Conservation (phyloP, 2,113 vertebrate genomes). For the Circaetus cinerascens region DNA sequence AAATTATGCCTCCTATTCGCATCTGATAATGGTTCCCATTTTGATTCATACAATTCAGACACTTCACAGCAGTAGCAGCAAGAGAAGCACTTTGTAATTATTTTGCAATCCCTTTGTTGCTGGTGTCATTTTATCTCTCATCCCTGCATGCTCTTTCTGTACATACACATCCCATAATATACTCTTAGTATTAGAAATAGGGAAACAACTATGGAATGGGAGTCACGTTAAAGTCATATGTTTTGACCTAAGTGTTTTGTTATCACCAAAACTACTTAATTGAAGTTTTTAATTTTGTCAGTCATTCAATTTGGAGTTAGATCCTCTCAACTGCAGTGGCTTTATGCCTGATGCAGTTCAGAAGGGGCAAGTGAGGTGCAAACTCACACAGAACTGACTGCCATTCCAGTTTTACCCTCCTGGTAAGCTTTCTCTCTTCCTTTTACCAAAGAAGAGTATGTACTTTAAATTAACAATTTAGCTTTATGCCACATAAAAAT, state of each 20-base stretch:
- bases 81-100: constrained; percentile 32
- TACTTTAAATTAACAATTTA: not conserved
- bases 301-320: not conserved
- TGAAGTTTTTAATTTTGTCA: not conserved
- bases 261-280: not conserved
- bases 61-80: not conserved
- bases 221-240: not conserved
- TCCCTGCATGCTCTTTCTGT: not conserved
- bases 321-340: not conserved
- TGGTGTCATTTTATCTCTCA: not conserved
- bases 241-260: not conserved
- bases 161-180: not conserved
- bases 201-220: not conserved
- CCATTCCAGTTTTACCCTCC: not conserved
- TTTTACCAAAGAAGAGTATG: not conserved
- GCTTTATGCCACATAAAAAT: not conserved
- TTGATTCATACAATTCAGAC: constrained; percentile 18
- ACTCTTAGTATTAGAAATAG: not conserved
- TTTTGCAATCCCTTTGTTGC: constrained; percentile 12
- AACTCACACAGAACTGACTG: not conserved
- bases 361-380: not conserved
- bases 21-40: constrained; percentile 25
- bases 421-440: not conserved
- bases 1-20: constrained; percentile 5
- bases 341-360: not conserved